Base-by-base conservation (phyloP, 2,113 vertebrate genomes). In the Butorides virescens region DNA sequence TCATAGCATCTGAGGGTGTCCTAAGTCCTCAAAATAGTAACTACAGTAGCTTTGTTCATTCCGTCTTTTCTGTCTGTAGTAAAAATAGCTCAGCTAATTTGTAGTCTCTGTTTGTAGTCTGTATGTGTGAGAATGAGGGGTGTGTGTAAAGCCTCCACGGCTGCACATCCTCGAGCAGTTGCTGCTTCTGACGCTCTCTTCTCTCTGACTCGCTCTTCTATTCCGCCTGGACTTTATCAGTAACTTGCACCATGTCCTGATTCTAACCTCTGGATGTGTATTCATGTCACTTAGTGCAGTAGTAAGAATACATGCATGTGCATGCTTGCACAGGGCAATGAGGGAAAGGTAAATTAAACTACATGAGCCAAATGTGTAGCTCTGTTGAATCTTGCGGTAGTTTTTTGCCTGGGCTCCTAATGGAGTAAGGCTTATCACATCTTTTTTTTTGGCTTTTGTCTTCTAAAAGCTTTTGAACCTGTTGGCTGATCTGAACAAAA, bases 31-130 rank as follows among this genome's bases (percentile, higher is more conserved):
- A 96, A 97, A 97, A 96, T 97, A 97, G 97, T 46, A 97, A 93
- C 86, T n/a, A 96, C 95, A 95, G 86, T 19, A 91, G 95, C 92
- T 96, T 96, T 97, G 91, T 96, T 96, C 91, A 37, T 95, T 92
- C 79, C 2, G 17, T 63, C 83, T 88, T 92, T 74, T 93, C 93
- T 93, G 88, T 95, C 93, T 92, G 93, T 53, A 73, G 80, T 80
- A 96, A 93, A 97, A 97, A 97, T 96, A 97, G 95, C 93, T 79
- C 90, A 86, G 22, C 75, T 93, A 90, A 96, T 97, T 94, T 96
- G 91, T 96, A 96, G 88, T 85, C 92, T 67, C 65, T 93, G 87
- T 95, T 96, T 96, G 91, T 96, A 95, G 86, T 89, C 96, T 95
- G 92, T 20, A 52, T 67, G 91, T 96, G 93, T 93, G 95, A 97